Evolutionary conservation across 2,113 vertebrate species (phyloP), one percentile per base, ranked within the genome.

Genomic region (Siniperca chuatsi): DNA sequence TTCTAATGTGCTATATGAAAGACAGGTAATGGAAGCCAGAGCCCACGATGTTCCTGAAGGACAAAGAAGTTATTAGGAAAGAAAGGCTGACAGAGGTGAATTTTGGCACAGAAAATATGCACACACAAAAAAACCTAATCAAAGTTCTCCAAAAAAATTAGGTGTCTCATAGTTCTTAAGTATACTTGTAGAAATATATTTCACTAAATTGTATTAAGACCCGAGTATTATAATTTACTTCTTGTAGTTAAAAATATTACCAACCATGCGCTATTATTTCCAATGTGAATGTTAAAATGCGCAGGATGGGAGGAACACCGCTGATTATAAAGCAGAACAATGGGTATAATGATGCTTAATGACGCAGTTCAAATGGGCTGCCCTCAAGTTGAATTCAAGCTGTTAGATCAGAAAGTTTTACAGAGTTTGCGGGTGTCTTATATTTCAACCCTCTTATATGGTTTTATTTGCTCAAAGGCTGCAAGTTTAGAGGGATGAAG

Each of bases 391-490:
- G 60, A 93, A 92, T 81, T 82, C 80, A 62, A 79, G 85, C 89
- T 79, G 87, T 75, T 90, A 82, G 76, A 92, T 90, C 84, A 87
- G 80, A 94, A 94, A 93, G 86, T 94, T 93, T 89, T 78, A 79
- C 71, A 70, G 91, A 94, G 91, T 95, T 94, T 92, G 86, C 65
- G 72, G 87, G 85, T 87, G 92, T 92, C 90, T 92, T 89, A 89
- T 89, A 93, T 92, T 93, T 95, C 93, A 93, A 79, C 86, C 85
- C 86, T 91, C 93, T 92, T 92, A 89, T 91, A 85, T 83, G 90
- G 94, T 92, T 94, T 94, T 94, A 94, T 94, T 93, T 93, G 83
- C 92, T 95, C 93, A 94, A 94, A 95, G 93, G 85, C 93, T 90
- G 87, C 84, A 86, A 94, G 93, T 94, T 93, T 92, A 90, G 84